Evolutionary conservation across 2,797 vertebrate genomes (phyloP), one percentile per base, ranked within the genome.

Genomic region (Furcifer pardalis): DNA sequence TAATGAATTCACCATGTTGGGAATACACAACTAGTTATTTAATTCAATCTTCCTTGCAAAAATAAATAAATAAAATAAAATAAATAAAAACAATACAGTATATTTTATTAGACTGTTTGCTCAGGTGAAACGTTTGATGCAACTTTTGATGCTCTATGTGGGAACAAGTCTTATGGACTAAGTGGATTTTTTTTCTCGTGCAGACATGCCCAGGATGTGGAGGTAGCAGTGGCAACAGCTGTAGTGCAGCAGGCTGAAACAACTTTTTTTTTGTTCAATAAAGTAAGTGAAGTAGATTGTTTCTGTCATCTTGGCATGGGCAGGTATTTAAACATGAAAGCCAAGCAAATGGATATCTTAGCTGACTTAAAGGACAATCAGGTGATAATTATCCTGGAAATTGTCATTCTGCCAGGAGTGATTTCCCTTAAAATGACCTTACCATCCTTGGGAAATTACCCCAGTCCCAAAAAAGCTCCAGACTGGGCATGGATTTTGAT

Each of bases 1-100:
- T 37, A 89, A 87, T 42, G 15, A 1, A 40, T 89, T 92, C 77
- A 79, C 35, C 77, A 2, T 71, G n/a, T 83, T 87, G 81, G 75
- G 8, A 23, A 2, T 83, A 88, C 25, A 40, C 27, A 90, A 87
- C 91, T 88, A 89, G 77, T 88, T 86, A 52, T 10, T 87, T 85
- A 62, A 82, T 35, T 82, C 59, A 56, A 86, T 88, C 17, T 35
- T 77, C 32, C 60, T 80, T 76, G 19, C 42, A 75, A 89, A 83
- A 3, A 63, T 7, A 88, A 88, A 44, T 8, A 42, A 13, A 65
- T 82, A 23, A 46, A 30, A 30, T 23, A 12, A 66, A 84, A 12
- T 13, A 40, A 27, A 7, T 7, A 23, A 19, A 78, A 1, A 78
- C 85, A 86, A 52, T 2, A 15, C 79, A 42, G 0, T 27, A 65